phyloP scores from a whole-genome alignment of 2,888 invertebrate genomes.

The Ptycholaimellus sp. region DNA sequence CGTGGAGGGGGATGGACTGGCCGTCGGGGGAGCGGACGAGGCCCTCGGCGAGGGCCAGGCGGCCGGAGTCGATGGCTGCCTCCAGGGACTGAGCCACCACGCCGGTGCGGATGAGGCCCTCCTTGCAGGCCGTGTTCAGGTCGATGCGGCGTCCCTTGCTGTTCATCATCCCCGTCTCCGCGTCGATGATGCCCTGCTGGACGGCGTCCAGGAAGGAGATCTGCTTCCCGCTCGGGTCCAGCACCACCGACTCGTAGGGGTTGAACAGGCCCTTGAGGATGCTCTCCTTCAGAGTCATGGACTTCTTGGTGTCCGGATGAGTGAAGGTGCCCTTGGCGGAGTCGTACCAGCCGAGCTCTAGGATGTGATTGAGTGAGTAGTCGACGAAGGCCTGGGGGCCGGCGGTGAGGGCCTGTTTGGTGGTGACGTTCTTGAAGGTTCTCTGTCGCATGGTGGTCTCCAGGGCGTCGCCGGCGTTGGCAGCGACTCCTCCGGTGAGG shows the following conservation, averaged over 20 bases:
- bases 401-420: slow-evolving; percentile 17
- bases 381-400: slow-evolving; percentile 13
- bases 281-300: slow-evolving; percentile 46
- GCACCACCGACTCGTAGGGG: slow-evolving; percentile 22
- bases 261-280: slow-evolving; percentile 29
- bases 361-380: slow-evolving; percentile 47
- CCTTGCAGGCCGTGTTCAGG: slow-evolving; percentile 25
- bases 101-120: slow-evolving; percentile 23
- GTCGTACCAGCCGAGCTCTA: slow-evolving; percentile 43
- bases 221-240: slow-evolving; percentile 18
- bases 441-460: slow-evolving; percentile 22
- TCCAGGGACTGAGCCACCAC: slow-evolving; percentile 20
- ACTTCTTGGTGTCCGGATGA: slow-evolving; percentile 39
- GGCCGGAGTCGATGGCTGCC: slow-evolving; percentile 7
- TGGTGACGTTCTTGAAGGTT: slow-evolving; percentile 17
- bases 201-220: slow-evolving; percentile 28
- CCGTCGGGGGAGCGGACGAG: slow-evolving; percentile 56
- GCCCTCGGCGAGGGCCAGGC: slow-evolving; percentile 35
- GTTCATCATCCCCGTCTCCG: slow-evolving; percentile 29
- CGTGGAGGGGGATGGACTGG: slow-evolving; percentile 48
- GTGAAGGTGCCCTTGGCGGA: slow-evolving; percentile 44
- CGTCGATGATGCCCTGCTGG: slow-evolving; percentile 28
- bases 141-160: slow-evolving; percentile 26
- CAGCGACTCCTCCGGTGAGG: slow-evolving; percentile 22
- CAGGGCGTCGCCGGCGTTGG: slow-evolving; percentile 21